Percentiles rank a stretch among this genome's conserved stretches.
Conservation (phyloP, 2,113 vertebrate species). For the Choloepus hoffmanni region DNA sequence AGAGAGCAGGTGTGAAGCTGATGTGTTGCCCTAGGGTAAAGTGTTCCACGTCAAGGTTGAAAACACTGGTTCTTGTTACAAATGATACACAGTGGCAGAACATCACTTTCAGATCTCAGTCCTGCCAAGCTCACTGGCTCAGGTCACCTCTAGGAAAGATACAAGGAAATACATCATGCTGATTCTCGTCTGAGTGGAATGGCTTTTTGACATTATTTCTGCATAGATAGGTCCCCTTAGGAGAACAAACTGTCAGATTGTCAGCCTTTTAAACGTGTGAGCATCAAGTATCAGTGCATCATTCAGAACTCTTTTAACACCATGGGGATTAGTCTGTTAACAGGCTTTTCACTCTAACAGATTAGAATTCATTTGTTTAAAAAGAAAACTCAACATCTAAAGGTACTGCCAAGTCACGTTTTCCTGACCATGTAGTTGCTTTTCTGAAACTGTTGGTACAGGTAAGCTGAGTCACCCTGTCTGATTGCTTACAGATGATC, state of each 20-base stretch:
- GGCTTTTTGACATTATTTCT: conserved; percentile 48
- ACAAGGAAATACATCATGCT: neutral
- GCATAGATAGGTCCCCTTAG: neutral
- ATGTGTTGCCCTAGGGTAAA: fast-evolving
- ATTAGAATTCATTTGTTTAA: conserved; percentile 35
- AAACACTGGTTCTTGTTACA: neutral
- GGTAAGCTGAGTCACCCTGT: neutral
- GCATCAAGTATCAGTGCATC: neutral
- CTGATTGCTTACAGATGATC: neutral
- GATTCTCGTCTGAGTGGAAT: neutral
- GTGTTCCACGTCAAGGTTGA: fast-evolving
- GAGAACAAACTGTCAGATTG: conserved; percentile 6
- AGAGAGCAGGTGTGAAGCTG: neutral
- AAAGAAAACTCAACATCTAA: neutral
- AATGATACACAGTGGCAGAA: neutral
- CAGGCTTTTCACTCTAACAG: conserved; percentile 40
- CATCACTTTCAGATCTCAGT: neutral
- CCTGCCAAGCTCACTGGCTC: neutral
- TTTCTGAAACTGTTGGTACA: neutral
- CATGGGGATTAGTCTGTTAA: conserved; percentile 41
- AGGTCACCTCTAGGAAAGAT: neutral
- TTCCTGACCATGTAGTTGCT: neutral
- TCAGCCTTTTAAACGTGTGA: neutral
- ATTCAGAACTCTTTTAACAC: conserved; percentile 1
- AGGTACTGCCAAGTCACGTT: conserved; percentile 12